A percentile compares a stretch with the other conserved stretches of the same genome.
phyloP scores from a whole-genome alignment of 2,888 invertebrate genomes.

The Phengaris arion region DNA sequence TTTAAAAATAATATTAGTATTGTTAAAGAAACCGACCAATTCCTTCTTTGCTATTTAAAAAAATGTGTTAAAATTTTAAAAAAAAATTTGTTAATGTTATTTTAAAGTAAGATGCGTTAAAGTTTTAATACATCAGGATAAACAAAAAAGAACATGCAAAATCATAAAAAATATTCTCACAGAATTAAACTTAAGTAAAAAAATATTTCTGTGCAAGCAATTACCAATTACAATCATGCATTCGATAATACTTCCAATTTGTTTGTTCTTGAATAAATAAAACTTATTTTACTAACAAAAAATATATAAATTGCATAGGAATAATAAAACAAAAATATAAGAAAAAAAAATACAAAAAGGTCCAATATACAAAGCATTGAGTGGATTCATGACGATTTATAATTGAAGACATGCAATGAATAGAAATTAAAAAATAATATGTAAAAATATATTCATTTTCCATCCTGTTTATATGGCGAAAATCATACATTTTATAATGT shows the following conservation, averaged over 20 bases:
- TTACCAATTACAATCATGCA: not conserved
- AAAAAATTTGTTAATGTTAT: too few relatives aligned
- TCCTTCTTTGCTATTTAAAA: too few relatives aligned
- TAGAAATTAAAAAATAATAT: conserved; percentile 43
- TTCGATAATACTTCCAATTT: not conserved
- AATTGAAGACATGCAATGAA: conserved; percentile 48
- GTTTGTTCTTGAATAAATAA: not conserved
- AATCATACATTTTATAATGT: not conserved
- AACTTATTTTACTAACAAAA: not conserved
- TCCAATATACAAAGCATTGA: conserved; percentile 64
- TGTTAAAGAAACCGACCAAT: too few relatives aligned
- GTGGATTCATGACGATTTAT: conserved; percentile 37
- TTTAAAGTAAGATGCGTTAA: too few relatives aligned
- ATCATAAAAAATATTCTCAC: not conserved
- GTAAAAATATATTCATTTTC: not conserved
- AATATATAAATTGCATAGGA: not conserved
- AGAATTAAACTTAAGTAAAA: not conserved
- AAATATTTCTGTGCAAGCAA: not conserved
- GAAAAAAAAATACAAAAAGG: conserved; percentile 47
- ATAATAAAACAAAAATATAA: conserved; percentile 16
- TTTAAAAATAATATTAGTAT: too few relatives aligned
- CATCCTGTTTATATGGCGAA: conserved; percentile 15
- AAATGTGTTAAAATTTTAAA: too few relatives aligned
- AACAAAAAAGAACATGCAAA: not conserved
- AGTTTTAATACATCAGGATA: too few relatives aligned